Evolutionary conservation across 2,113 vertebrate species (phyloP).

Genomic region (Bucco capensis): DNA sequence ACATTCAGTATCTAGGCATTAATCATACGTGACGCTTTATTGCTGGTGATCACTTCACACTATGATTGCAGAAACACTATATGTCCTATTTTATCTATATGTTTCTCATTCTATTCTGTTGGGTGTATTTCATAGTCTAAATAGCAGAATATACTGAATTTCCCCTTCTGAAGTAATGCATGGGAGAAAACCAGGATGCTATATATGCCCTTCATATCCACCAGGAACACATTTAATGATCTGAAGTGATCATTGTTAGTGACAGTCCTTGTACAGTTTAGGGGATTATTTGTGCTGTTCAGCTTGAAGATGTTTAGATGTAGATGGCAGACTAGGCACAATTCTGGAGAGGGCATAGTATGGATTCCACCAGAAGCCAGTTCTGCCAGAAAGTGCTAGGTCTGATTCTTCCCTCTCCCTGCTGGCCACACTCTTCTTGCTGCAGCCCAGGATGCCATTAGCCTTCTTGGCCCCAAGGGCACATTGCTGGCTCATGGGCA

Average conservation of each 20-base stretch:
- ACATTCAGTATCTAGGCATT: neutral
- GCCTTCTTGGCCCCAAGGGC: too few species aligned
- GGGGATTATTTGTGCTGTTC: neutral
- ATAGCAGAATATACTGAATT: too few species aligned
- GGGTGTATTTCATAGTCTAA: neutral
- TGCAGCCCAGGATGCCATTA: too few species aligned
- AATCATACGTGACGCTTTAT: neutral
- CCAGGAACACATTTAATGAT: neutral
- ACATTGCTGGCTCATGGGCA: too few species aligned
- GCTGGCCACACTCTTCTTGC: too few species aligned
- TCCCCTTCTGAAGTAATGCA: neutral
- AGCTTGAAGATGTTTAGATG: neutral
- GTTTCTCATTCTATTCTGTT: neutral
- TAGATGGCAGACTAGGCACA: neutral
- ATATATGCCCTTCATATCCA: neutral
- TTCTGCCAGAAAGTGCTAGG: neutral
- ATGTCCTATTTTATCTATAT: neutral
- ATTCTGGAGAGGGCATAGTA: neutral
- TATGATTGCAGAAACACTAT: fast-evolving
- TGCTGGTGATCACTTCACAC: neutral
- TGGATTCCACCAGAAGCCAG: neutral
- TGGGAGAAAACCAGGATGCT: neutral
- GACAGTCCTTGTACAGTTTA: neutral
- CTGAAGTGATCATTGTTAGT: neutral
- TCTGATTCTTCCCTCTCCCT: neutral